Conservation (phyloP, 2,888 invertebrate genomes). For the Leucoma salicis region DNA sequence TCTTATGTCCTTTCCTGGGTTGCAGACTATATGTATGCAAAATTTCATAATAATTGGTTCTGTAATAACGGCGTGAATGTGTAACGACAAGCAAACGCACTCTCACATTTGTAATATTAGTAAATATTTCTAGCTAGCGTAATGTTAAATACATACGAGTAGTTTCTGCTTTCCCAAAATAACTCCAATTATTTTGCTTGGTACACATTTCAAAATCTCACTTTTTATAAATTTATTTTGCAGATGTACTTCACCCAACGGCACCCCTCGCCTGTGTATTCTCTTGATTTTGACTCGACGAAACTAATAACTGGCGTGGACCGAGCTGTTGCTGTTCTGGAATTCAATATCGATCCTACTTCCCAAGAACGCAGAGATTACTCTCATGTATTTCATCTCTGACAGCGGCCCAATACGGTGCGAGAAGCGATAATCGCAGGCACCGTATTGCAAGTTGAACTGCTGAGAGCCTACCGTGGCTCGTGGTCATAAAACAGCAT, state of each 20-base stretch:
- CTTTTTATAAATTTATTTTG: constrained; percentile 39
- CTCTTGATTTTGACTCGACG: constrained; percentile 64
- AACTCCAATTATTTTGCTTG: too few relatives aligned
- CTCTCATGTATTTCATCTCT: constrained; percentile 55
- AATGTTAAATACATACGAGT: too few relatives aligned
- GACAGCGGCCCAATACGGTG: constrained; percentile 7
- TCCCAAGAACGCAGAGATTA: constrained; percentile 46
- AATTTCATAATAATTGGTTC: too few relatives aligned
- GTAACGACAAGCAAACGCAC: too few relatives aligned
- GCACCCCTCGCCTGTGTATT: constrained; percentile 64
- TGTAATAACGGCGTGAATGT: too few relatives aligned
- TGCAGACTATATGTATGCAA: too few relatives aligned
- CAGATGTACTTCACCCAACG: constrained; percentile 73
- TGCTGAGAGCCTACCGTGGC: constrained; percentile 8
- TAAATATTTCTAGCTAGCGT: too few relatives aligned
- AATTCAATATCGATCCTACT: constrained; percentile 51
- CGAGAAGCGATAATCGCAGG: constrained; percentile 4
- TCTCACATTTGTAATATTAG: too few relatives aligned
- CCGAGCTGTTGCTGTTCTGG: constrained; percentile 52
- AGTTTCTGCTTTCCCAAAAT: too few relatives aligned
- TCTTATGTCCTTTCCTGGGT: too few relatives aligned
- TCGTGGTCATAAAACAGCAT: constrained; percentile 1
- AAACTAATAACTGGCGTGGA: constrained; percentile 65
- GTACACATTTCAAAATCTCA: too few relatives aligned
- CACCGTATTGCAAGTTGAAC: constrained; percentile 11